A percentile compares a stretch with the other conserved stretches of the same genome.
Conservation (phyloP, 2,113 vertebrate genomes). For the Nyctereutes procyonoides region DNA sequence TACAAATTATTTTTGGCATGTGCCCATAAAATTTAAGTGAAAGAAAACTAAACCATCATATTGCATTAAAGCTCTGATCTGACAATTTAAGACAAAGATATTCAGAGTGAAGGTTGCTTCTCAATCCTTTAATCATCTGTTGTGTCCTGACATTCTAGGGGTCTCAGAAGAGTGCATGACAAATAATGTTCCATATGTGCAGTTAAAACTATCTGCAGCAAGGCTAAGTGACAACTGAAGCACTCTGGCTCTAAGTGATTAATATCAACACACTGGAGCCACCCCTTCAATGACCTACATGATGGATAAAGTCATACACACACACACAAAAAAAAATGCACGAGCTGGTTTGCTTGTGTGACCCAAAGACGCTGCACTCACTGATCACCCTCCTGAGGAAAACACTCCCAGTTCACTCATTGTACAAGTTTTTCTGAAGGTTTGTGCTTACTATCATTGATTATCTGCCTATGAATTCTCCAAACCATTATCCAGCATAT, state of each 20-base stretch:
- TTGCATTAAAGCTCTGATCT: constrained; percentile 64
- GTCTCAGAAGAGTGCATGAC: constrained; percentile 83
- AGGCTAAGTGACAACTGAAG: constrained; percentile 61
- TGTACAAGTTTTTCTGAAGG: neutral
- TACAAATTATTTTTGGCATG: constrained; percentile 50
- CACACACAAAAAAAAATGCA: neutral
- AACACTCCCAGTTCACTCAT: neutral
- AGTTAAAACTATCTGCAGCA: constrained; percentile 72
- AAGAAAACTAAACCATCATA: constrained; percentile 67
- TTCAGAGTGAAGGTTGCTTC: constrained; percentile 77
- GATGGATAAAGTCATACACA: constrained; percentile 60
- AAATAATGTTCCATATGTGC: constrained; percentile 82
- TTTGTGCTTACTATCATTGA: neutral
- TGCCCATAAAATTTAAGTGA: constrained; percentile 61
- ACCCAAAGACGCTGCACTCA: neutral
- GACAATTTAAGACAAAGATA: constrained; percentile 78
- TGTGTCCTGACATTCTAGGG: constrained; percentile 83
- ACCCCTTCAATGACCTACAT: constrained; percentile 63
- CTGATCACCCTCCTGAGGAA: neutral
- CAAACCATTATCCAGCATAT: neutral
- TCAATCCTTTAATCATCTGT: constrained; percentile 81
- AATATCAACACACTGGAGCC: constrained; percentile 65
- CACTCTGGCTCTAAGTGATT: constrained; percentile 68
- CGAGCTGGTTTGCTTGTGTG: neutral
- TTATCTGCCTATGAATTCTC: constrained; percentile 12